These are phyloP conservation scores for Phalera bucephala DNA, from an alignment of 2,888 invertebrate genomes.

Conservation along the genomic window DNA sequence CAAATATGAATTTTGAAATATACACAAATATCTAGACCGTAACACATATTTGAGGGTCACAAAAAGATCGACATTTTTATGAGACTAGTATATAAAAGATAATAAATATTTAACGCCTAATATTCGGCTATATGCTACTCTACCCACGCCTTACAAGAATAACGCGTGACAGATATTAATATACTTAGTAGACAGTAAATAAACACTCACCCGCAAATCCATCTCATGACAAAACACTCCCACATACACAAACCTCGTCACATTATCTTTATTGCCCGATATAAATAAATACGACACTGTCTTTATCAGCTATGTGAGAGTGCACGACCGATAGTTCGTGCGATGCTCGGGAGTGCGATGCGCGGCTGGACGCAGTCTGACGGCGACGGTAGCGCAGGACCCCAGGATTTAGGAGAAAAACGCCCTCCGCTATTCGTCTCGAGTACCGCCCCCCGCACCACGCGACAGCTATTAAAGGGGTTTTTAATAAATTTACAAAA, in stretches of 20 bases:
- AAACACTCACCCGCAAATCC: slow-evolving; percentile 62
- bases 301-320: slow-evolving; percentile 20
- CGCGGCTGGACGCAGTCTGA: slow-evolving; percentile 38
- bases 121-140: no score
- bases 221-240: slow-evolving; percentile 54
- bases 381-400: slow-evolving; percentile 27
- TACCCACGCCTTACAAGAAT: no score
- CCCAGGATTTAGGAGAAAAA: slow-evolving; percentile 18
- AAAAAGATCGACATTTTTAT: no score
- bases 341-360: slow-evolving; percentile 27
- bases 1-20: no score
- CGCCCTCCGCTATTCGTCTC: slow-evolving; percentile 7
- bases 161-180: no score
- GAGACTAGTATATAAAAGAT: no score
- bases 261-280: slow-evolving; percentile 21
- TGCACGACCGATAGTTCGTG: slow-evolving; percentile 23
- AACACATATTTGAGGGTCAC: no score
- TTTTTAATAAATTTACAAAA: no score
- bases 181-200: no score
- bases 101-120: no score
- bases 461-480: no score
- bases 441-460: slow-evolving; percentile 11
- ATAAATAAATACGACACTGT: slow-evolving; percentile 23
- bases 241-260: slow-evolving; percentile 43
- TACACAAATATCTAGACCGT: no score